A percentile compares a stretch with the other conserved stretches of the same genome.
phyloP scores from a whole-genome alignment of 2,797 vertebrate species.

The Dryobates pubescens region DNA sequence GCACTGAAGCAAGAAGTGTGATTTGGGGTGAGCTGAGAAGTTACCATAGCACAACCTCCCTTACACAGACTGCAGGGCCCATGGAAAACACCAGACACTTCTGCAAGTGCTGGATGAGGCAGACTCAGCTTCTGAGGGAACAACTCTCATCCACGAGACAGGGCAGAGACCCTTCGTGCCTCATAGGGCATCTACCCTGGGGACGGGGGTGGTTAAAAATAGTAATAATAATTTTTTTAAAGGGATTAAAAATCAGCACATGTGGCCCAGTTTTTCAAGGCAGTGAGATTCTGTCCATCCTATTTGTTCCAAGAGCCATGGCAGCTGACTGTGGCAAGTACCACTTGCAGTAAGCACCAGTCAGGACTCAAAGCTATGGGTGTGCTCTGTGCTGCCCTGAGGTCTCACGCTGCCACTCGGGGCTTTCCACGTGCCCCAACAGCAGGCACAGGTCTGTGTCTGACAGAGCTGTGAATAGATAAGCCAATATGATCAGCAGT shows the following conservation, averaged over 20 bases:
- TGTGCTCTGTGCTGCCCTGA: neutral
- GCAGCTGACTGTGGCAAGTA: neutral
- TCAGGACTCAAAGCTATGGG: neutral
- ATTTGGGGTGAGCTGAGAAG: neutral
- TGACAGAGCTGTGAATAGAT: neutral
- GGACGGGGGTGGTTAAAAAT: too few species aligned
- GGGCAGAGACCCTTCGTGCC: neutral
- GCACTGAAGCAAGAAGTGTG: fast-evolving
- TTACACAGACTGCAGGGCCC: neutral
- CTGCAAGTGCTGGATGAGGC: neutral
- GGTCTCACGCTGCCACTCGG: neutral
- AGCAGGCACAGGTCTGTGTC: neutral
- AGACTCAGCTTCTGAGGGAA: neutral
- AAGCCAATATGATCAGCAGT: neutral
- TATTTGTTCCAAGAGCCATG: neutral
- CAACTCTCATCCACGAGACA: neutral
- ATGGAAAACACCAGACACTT: neutral
- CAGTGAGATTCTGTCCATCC: neutral
- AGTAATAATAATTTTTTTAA: neutral
- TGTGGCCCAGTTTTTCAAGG: neutral
- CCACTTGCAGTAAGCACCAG: neutral
- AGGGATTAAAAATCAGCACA: neutral
- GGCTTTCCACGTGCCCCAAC: neutral
- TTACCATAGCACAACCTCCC: neutral
- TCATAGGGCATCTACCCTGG: neutral